A percentile compares a stretch with the other conserved stretches of the same genome.
Conservation (phyloP, 2,113 vertebrate genomes). For the Onychostruthus taczanowskii region DNA sequence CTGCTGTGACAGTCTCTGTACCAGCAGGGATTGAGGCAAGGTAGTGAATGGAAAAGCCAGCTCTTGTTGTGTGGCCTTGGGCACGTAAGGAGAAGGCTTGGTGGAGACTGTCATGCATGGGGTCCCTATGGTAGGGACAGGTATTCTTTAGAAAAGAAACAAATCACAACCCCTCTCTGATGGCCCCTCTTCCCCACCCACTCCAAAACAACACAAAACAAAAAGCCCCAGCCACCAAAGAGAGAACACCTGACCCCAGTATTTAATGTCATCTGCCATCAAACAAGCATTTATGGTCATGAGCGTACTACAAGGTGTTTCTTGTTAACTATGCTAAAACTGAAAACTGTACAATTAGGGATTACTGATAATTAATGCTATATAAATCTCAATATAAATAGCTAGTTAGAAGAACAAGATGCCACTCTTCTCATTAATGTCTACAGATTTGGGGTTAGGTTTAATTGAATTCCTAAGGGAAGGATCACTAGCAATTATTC, state of each 20-base stretch:
- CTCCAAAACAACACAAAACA: background rate
- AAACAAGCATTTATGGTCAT: background rate
- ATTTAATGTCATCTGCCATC: background rate
- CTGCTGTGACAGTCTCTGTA: background rate
- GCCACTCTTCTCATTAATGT: background rate
- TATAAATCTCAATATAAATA: background rate
- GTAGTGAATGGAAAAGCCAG: background rate
- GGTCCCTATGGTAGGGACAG: background rate
- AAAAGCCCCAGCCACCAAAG: background rate
- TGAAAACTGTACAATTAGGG: background rate
- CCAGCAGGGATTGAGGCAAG: background rate
- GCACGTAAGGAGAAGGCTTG: background rate
- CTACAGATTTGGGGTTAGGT: background rate
- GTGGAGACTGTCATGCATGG: fast-evolving
- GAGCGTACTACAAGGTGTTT: background rate
- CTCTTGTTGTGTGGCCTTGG: background rate
- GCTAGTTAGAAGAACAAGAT: background rate
- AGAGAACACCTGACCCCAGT: background rate
- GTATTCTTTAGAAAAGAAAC: background rate
- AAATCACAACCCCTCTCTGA: background rate
- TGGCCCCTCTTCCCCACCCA: background rate
- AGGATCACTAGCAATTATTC: background rate
- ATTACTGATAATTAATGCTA: background rate
- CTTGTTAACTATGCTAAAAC: background rate
- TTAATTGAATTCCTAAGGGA: background rate